A percentile compares a stretch with the other conserved stretches of the same genome.
phyloP scores from a whole-genome alignment of 2,113 vertebrate species.

The Pagrus major region DNA sequence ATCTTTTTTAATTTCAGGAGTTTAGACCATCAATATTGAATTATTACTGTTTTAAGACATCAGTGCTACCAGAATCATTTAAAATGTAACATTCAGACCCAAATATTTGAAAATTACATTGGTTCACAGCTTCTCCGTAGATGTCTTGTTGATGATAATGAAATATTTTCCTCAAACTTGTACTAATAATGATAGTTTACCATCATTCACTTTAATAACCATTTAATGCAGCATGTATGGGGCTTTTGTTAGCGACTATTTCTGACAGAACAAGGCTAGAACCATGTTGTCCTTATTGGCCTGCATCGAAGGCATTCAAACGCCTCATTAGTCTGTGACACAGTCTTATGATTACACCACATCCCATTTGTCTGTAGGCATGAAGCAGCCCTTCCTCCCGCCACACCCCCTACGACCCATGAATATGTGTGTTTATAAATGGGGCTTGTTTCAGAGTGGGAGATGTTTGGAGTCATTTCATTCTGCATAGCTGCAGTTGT shows the following conservation, averaged over 20 bases:
- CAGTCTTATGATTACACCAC: conserved; percentile 72
- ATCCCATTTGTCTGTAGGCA: conserved; percentile 36
- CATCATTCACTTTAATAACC: not conserved
- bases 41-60: not conserved
- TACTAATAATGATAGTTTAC: not conserved
- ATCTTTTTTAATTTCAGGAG: not conserved
- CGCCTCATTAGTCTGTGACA: not conserved
- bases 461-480: not conserved
- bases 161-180: not conserved
- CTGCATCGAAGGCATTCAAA: conserved; percentile 13
- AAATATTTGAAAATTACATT: not conserved
- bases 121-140: not conserved
- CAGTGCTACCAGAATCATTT: not conserved
- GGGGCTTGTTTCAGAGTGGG: not conserved
- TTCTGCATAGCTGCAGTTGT: not conserved
- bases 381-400: conserved; percentile 26
- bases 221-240: conserved; percentile 1
- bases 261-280: not conserved
- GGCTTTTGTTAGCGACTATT: not conserved
- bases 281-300: not conserved
- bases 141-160: not conserved
- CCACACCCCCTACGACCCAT: not conserved
- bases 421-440: conserved; percentile 38
- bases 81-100: not conserved
- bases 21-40: not conserved